Percentiles rank a stretch among this genome's conserved stretches.
These are phyloP conservation scores for Mobula hypostoma DNA, from an alignment of 2,113 vertebrate genomes.

Conservation along the genomic window DNA sequence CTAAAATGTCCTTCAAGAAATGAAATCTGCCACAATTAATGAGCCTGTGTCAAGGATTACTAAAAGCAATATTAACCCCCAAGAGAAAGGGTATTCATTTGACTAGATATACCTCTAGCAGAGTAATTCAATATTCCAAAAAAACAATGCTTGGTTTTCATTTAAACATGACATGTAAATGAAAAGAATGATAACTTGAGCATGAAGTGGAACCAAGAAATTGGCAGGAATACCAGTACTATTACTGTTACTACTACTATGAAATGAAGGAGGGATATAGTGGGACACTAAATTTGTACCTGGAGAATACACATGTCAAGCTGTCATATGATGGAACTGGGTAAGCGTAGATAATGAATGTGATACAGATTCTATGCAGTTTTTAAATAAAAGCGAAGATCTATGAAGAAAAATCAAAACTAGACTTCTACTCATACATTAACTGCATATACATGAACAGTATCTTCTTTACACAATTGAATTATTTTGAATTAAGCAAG, in stretches of 20 bases:
- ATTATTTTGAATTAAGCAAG: neutral
- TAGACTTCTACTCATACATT: neutral
- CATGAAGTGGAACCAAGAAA: neutral
- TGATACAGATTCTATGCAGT: neutral
- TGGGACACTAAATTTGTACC: neutral
- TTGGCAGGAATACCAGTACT: neutral
- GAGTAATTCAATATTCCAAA: too few species aligned
- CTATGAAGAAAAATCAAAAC: neutral
- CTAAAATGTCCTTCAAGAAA: too few species aligned
- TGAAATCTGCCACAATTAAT: too few species aligned
- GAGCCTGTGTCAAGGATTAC: neutral
- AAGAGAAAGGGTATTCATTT: neutral
- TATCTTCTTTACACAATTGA: neutral
- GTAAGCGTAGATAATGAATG: neutral
- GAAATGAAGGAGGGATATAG: too few species aligned
- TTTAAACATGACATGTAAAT: neutral
- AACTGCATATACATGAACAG: neutral
- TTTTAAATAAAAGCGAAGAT: neutral
- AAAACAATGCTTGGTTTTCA: too few species aligned
- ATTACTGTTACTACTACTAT: too few species aligned
- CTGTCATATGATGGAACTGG: neutral
- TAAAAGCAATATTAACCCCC: neutral
- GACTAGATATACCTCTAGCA: neutral
- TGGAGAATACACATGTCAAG: neutral
- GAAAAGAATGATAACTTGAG: neutral